Percentiles rank a stretch among this genome's conserved stretches.
Conservation (phyloP, 2,888 invertebrate species). For the Lochmaea capreae region DNA sequence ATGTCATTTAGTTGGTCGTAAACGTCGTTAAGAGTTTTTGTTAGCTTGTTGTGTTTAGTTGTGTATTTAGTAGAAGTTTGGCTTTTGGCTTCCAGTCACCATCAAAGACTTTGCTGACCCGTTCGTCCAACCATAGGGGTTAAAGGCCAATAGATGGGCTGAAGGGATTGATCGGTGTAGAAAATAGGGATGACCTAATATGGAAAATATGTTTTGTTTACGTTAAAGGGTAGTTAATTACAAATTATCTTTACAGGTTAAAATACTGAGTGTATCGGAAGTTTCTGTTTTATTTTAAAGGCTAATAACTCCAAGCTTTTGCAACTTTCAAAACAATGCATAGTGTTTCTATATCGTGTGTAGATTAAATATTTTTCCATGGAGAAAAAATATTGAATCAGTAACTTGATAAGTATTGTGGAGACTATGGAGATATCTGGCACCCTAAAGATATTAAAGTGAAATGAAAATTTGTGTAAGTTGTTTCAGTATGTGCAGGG, state of each 20-base stretch:
- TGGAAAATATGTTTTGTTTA: constrained; percentile 15
- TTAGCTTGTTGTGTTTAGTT: constrained; percentile 37
- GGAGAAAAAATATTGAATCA: too few relatives aligned
- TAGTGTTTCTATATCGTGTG: too few relatives aligned
- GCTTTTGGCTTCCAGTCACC: constrained; percentile 58
- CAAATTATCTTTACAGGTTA: neutral
- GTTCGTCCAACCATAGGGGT: constrained; percentile 16
- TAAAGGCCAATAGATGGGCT: constrained; percentile 30
- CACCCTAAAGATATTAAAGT: too few relatives aligned
- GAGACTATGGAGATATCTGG: too few relatives aligned
- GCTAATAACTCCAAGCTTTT: too few relatives aligned
- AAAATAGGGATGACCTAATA: neutral
- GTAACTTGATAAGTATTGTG: too few relatives aligned
- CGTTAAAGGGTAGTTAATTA: neutral
- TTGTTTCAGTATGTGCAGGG: too few relatives aligned
- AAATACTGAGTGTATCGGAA: neutral
- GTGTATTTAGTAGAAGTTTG: constrained; percentile 46
- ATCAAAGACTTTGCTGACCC: constrained; percentile 36
- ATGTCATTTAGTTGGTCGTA: constrained; percentile 54
- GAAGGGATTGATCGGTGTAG: constrained; percentile 1
- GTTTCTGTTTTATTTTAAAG: too few relatives aligned
- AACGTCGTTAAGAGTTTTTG: constrained; percentile 59
- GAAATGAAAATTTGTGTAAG: too few relatives aligned
- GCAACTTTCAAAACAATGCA: too few relatives aligned
- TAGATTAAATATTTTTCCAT: too few relatives aligned